Evolutionary conservation across 2,797 vertebrate species (phyloP).

Genomic region (Lutjanus argentimaculatus): DNA sequence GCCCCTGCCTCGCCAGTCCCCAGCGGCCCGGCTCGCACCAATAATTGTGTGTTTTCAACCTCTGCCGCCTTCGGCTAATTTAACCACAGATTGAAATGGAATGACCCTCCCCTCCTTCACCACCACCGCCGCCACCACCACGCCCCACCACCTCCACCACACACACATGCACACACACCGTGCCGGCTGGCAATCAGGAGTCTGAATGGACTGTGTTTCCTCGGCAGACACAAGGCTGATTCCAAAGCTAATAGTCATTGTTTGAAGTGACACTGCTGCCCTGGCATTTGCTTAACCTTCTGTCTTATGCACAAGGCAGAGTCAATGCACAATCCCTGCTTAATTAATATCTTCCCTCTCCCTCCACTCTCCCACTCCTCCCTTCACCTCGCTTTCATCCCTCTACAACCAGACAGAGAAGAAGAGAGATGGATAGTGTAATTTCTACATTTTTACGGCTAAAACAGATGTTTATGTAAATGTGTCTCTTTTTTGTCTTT

Average conservation of each 20-base stretch:
- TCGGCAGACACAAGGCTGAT: slow-evolving; percentile 96
- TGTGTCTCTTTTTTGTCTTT: slow-evolving; percentile 5
- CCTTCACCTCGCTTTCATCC: slow-evolving; percentile 67
- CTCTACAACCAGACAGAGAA: slow-evolving; percentile 41
- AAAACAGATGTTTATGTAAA: slow-evolving; percentile 23
- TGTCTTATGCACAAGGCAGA: slow-evolving; percentile 96
- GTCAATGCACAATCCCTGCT: slow-evolving; percentile 97
- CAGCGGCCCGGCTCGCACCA: slow-evolving; percentile 85
- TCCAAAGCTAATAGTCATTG: slow-evolving; percentile 99
- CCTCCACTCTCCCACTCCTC: slow-evolving; percentile 35
- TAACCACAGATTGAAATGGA: slow-evolving; percentile 93
- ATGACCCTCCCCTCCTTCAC: slow-evolving; percentile 78
- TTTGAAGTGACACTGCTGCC: slow-evolving; percentile 97
- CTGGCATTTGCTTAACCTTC: slow-evolving; percentile 99
- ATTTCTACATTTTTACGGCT: slow-evolving; percentile 20
- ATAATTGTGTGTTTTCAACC: slow-evolving; percentile 92
- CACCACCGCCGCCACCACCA: neutral
- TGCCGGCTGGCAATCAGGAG: slow-evolving; percentile 92
- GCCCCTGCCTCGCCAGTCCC: slow-evolving; percentile 71
- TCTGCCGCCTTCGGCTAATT: slow-evolving; percentile 90
- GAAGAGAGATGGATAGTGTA: slow-evolving; percentile 28
- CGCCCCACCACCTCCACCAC: slow-evolving; percentile 15
- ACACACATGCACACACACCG: slow-evolving; percentile 57
- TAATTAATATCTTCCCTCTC: slow-evolving; percentile 95
- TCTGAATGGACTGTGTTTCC: slow-evolving; percentile 96